Conservation (phyloP, 2,797 vertebrate species). For the Schizopygopsis pylzovi region DNA sequence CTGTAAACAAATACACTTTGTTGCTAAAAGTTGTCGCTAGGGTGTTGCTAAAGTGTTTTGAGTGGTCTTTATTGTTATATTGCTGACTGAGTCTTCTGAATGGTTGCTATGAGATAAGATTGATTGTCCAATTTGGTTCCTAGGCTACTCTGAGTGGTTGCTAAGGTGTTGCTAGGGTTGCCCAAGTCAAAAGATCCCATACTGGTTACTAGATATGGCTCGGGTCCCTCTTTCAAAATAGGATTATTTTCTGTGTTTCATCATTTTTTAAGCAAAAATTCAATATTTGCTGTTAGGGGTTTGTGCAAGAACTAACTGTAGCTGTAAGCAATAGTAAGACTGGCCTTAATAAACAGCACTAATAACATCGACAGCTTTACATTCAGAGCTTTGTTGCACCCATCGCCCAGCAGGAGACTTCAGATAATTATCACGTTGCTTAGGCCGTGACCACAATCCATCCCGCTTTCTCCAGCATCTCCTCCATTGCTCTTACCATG, state of each 20-base stretch:
- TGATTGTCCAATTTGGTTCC: not conserved
- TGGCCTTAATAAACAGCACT: not conserved
- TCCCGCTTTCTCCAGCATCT: not conserved
- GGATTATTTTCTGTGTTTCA: not conserved
- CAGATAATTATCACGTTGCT: slow-evolving; percentile 30
- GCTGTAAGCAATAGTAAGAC: slow-evolving; percentile 13
- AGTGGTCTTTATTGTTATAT: not conserved
- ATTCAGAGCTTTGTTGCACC: not conserved
- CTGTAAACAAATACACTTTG: not conserved
- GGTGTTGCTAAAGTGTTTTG: not conserved
- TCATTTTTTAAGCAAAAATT: not conserved
- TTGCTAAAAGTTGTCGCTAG: not conserved
- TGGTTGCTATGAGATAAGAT: too few relatives aligned
- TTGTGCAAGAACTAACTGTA: not conserved
- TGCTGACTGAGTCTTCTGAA: rapidly evolving
- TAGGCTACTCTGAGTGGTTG: not conserved
- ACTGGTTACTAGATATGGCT: not conserved
- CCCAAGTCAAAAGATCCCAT: not conserved
- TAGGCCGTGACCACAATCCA: slow-evolving; percentile 6
- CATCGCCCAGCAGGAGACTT: slow-evolving; percentile 18
- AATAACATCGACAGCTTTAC: slow-evolving; percentile 20
- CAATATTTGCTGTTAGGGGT: not conserved
- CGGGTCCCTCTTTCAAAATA: not conserved
- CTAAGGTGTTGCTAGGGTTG: not conserved
- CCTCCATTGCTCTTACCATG: slow-evolving; percentile 11